Percentiles rank a stretch among this genome's conserved stretches.
Evolutionary conservation across 2,888 invertebrate genomes (phyloP).

Genomic region (Sarcophaga subvicina): DNA sequence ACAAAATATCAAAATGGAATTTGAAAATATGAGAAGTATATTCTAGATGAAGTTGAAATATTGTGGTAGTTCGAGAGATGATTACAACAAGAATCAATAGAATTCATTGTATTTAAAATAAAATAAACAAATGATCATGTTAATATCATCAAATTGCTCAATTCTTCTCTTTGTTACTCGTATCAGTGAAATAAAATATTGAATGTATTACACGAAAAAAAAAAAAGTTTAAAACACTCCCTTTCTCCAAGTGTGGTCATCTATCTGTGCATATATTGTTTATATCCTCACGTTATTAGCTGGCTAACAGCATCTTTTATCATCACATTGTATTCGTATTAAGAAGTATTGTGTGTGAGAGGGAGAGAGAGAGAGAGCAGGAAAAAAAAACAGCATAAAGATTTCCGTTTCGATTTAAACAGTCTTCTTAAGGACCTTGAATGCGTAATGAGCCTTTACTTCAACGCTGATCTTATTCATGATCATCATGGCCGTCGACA

Average conservation of each 20-base stretch:
- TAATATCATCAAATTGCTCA: no score
- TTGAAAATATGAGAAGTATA: no score
- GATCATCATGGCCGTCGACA: constrained; percentile 46
- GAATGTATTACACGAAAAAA: no score
- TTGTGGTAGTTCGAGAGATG: no score
- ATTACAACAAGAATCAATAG: no score
- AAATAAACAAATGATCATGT: no score
- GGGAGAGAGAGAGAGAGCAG: neutral
- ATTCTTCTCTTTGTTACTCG: no score
- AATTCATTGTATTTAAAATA: no score
- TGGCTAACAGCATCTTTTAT: constrained; percentile 51
- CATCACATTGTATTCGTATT: constrained; percentile 34
- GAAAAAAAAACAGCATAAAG: constrained; percentile 27
- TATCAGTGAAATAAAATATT: no score
- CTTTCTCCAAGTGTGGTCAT: constrained; percentile 44
- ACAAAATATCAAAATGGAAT: no score
- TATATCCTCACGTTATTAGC: constrained; percentile 6
- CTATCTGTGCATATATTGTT: constrained; percentile 5
- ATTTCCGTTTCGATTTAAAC: constrained; percentile 69
- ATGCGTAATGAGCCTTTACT: constrained; percentile 77
- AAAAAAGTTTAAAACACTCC: no score
- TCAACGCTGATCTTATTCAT: constrained; percentile 62
- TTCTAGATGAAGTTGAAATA: no score
- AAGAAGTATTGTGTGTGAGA: constrained; percentile 17
- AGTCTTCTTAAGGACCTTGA: constrained; percentile 77